A percentile compares a stretch with the other conserved stretches of the same genome.
Evolutionary conservation across 2,888 invertebrate species (phyloP).

Genomic region (Arrhopalites spinosus): DNA sequence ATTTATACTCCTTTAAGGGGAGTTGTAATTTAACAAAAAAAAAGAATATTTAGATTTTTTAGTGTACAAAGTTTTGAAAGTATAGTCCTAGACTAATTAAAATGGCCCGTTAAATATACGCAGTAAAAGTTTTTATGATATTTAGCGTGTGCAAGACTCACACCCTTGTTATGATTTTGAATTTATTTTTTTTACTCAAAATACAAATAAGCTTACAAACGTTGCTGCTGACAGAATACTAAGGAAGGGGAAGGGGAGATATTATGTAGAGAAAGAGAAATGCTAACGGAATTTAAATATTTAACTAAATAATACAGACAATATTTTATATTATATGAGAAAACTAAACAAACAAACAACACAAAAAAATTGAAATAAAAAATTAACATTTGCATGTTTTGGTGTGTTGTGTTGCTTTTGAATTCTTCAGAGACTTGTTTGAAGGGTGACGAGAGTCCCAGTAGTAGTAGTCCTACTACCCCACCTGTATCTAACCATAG

Average conservation of each 20-base stretch:
- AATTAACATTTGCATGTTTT: constrained; percentile 38
- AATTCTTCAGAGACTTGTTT: constrained; percentile 37
- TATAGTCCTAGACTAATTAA: too few relatives aligned
- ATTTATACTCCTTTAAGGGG: too few relatives aligned
- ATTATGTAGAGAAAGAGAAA: neutral
- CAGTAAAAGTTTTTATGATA: neutral
- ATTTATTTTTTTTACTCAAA: too few relatives aligned
- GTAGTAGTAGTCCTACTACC: constrained; percentile 35
- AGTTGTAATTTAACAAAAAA: too few relatives aligned
- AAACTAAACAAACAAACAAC: constrained; percentile 12
- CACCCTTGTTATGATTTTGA: neutral
- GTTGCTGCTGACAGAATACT: neutral
- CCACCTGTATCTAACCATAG: constrained; percentile 24
- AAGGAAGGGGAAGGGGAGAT: neutral
- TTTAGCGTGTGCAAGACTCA: constrained; percentile 1
- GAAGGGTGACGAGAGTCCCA: constrained; percentile 26
- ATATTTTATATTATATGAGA: neutral
- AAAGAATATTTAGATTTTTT: too few relatives aligned
- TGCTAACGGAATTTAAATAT: neutral
- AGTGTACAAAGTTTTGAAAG: too few relatives aligned
- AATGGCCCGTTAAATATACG: too few relatives aligned
- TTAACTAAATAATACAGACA: neutral
- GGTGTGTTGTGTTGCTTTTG: constrained; percentile 36
- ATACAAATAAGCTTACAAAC: neutral
- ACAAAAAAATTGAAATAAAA: constrained; percentile 14